Conservation (phyloP, 2,888 invertebrate genomes). For the Eristalis arbustorum region DNA sequence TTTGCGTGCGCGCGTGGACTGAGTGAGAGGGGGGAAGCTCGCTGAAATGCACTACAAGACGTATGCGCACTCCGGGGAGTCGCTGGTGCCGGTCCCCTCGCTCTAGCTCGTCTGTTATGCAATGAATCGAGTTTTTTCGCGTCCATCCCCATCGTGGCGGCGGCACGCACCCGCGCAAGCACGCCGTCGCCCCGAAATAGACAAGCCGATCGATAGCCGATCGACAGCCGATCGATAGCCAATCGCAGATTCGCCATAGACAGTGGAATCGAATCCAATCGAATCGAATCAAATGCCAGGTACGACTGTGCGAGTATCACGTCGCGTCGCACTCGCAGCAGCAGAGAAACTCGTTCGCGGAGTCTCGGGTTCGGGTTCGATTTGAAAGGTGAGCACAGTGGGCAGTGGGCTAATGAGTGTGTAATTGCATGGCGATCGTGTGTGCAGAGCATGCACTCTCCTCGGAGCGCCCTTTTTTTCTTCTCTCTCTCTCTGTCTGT, state of each 20-base stretch:
- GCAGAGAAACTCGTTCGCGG: no score
- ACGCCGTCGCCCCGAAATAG: neutral
- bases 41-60: no score
- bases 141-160: slow-evolving; percentile 2
- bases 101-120: neutral
- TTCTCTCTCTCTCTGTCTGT: no score
- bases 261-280: slow-evolving; percentile 7
- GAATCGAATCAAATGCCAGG: slow-evolving; percentile 3
- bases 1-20: neutral
- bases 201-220: neutral
- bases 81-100: neutral
- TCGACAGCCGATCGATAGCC: neutral
- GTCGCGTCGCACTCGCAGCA: no score
- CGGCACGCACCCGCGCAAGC: slow-evolving; percentile 44
- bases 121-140: neutral
- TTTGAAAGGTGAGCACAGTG: slow-evolving; percentile 52
- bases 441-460: neutral
- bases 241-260: neutral
- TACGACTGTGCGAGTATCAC: neutral
- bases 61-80: neutral
- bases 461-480: neutral
- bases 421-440: slow-evolving; percentile 28
- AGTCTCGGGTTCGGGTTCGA: neutral
- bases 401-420: slow-evolving; percentile 45
- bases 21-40: no score